A percentile compares a stretch with the other conserved stretches of the same genome.
phyloP scores from a whole-genome alignment of 2,888 invertebrate genomes.

The Dascillus cervinus region DNA sequence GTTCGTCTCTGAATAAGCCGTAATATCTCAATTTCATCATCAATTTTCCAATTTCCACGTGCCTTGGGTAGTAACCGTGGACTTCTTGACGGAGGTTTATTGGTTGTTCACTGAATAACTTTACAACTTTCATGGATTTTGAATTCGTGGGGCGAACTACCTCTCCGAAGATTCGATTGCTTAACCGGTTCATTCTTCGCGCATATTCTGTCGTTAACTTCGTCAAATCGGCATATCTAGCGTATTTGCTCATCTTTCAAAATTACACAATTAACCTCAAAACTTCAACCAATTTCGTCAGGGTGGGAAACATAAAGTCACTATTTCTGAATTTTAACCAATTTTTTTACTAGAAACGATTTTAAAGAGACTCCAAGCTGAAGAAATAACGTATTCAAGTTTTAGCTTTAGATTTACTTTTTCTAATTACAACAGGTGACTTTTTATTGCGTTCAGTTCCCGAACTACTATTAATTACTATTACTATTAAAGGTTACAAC shows the following conservation, averaged over 20 bases:
- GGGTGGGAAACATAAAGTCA: too few relatives aligned
- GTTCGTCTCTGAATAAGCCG: constrained; percentile 80
- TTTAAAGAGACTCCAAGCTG: too few relatives aligned
- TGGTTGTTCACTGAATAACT: constrained; percentile 69
- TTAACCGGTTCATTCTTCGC: constrained; percentile 74
- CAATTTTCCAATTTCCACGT: constrained; percentile 64
- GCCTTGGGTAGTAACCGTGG: constrained; percentile 79
- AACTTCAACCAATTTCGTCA: too few relatives aligned
- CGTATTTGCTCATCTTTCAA: constrained; percentile 62
- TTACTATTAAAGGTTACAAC: too few relatives aligned
- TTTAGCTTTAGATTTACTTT: too few relatives aligned
- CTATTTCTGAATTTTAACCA: too few relatives aligned
- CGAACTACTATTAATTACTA: too few relatives aligned
- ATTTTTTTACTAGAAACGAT: too few relatives aligned
- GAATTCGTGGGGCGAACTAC: constrained; percentile 66
- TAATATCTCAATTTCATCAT: constrained; percentile 67
- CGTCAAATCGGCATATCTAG: constrained; percentile 62
- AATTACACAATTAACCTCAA: too few relatives aligned
- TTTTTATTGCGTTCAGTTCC: too few relatives aligned
- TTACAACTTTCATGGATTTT: constrained; percentile 73
- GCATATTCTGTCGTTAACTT: constrained; percentile 73
- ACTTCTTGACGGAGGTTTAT: constrained; percentile 64
- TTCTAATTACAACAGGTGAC: too few relatives aligned
- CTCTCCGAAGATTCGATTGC: constrained; percentile 84
- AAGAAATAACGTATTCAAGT: too few relatives aligned